Evolutionary conservation across 1,140 invertebrate genomes (phyloP).

Genomic region (Drosophila leontia): DNA sequence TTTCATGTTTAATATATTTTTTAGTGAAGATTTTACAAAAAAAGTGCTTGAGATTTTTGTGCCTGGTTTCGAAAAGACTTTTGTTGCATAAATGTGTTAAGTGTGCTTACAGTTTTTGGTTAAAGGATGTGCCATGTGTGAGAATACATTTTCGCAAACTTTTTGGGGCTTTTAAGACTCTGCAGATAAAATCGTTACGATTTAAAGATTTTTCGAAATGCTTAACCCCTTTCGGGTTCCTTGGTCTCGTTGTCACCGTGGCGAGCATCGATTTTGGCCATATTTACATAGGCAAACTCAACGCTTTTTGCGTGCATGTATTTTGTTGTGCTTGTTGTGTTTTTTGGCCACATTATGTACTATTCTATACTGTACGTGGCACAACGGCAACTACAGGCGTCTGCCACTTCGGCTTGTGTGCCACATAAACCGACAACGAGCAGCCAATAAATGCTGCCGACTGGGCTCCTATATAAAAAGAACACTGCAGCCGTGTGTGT

Average conservation of each 20-base stretch:
- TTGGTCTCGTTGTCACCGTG: slow-evolving; percentile 28
- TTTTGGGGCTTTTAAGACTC: no score
- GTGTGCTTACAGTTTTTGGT: slow-evolving; percentile 13
- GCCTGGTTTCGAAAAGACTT: slow-evolving; percentile 19
- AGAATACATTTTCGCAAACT: not conserved
- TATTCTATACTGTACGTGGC: slow-evolving; percentile 22
- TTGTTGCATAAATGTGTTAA: slow-evolving; percentile 22
- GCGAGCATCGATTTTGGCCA: slow-evolving; percentile 66
- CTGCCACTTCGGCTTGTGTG: slow-evolving; percentile 79
- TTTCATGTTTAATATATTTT: not conserved
- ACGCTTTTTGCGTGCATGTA: slow-evolving; percentile 56
- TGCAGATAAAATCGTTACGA: slow-evolving; percentile 15
- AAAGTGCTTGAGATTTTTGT: not conserved
- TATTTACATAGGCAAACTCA: slow-evolving; percentile 50
- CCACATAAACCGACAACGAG: slow-evolving; percentile 81
- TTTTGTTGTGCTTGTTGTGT: slow-evolving; percentile 49
- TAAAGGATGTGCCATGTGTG: not conserved
- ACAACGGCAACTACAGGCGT: slow-evolving; percentile 29
- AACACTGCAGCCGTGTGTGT: slow-evolving; percentile 69
- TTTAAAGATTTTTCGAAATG: slow-evolving; percentile 19
- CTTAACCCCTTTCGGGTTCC: slow-evolving; percentile 32
- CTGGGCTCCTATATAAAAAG: slow-evolving; percentile 65
- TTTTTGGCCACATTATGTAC: slow-evolving; percentile 72
- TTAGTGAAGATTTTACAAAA: no score
- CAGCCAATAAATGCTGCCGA: slow-evolving; percentile 81